A percentile compares a stretch with the other conserved stretches of the same genome.
Conservation (phyloP, 2,797 vertebrate genomes). For the Chrysocyon brachyurus region DNA sequence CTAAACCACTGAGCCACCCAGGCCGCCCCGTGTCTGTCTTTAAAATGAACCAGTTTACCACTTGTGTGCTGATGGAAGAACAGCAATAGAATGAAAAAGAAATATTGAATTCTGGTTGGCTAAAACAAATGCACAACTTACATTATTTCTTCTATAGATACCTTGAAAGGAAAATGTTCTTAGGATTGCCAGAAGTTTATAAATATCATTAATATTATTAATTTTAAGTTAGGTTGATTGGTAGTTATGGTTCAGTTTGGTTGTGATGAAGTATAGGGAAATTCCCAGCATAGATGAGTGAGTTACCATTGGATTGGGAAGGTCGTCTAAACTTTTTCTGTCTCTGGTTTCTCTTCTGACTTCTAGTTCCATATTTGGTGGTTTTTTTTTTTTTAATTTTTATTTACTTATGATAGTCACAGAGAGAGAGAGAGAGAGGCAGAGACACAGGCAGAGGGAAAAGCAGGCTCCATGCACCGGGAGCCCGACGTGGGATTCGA, state of each 20-base stretch:
- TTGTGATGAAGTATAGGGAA: neutral
- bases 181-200: neutral
- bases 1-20: no score
- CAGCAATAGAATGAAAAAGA: neutral
- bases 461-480: no score
- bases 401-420: no score
- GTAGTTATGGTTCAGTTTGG: conserved; percentile 2
- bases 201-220: neutral
- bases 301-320: neutral
- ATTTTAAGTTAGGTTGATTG: neutral
- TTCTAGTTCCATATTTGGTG: conserved; percentile 30
- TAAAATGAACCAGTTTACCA: neutral
- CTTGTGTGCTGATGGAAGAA: neutral
- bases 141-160: neutral
- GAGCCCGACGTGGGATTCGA: no score
- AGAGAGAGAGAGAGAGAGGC: no score
- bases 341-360: conserved; percentile 54
- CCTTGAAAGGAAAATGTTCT: conserved; percentile 1
- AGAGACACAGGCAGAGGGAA: no score
- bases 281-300: neutral
- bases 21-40: neutral
- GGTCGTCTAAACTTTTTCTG: neutral
- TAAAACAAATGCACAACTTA: neutral
- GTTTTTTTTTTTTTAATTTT: neutral
- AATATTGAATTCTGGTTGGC: neutral